Evolutionary conservation across 1,140 invertebrate species (phyloP).

Genomic region (Ditylenchus dipsaci): DNA sequence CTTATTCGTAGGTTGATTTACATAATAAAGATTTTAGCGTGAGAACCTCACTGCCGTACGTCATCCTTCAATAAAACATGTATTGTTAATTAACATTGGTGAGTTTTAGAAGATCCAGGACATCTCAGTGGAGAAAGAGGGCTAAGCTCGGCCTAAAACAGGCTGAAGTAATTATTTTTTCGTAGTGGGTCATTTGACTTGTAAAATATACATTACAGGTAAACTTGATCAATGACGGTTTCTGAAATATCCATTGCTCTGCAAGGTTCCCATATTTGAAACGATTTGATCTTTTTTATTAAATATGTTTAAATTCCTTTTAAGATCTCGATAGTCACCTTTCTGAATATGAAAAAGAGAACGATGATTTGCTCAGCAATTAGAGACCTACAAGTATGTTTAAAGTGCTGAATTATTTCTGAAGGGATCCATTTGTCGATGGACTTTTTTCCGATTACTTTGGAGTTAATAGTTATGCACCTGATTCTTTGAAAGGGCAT

Average conservation of each 20-base stretch:
- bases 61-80: too few species aligned
- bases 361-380: slow-evolving; percentile 64
- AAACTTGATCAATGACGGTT: slow-evolving; percentile 69
- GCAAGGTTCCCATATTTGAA: slow-evolving; percentile 60
- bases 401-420: too few species aligned
- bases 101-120: slow-evolving; percentile 81
- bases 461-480: too few species aligned
- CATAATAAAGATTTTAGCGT: too few species aligned
- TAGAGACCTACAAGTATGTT: slow-evolving; percentile 60
- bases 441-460: too few species aligned
- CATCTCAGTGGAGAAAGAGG: slow-evolving; percentile 83
- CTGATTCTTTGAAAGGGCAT: too few species aligned
- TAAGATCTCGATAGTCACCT: slow-evolving; percentile 71
- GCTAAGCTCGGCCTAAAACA: slow-evolving; percentile 77
- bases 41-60: slow-evolving; percentile 73
- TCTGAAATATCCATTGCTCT: slow-evolving; percentile 76
- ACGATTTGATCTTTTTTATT: background rate
- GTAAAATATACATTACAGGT: slow-evolving; percentile 54
- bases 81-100: too few species aligned
- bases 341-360: slow-evolving; percentile 56
- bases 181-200: too few species aligned
- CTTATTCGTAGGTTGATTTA: too few species aligned
- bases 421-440: too few species aligned
- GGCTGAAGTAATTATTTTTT: slow-evolving; percentile 63
- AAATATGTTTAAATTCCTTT: too few species aligned